Evolutionary conservation across 2,797 vertebrate genomes (phyloP).

Genomic region (Mergus octosetaceus): DNA sequence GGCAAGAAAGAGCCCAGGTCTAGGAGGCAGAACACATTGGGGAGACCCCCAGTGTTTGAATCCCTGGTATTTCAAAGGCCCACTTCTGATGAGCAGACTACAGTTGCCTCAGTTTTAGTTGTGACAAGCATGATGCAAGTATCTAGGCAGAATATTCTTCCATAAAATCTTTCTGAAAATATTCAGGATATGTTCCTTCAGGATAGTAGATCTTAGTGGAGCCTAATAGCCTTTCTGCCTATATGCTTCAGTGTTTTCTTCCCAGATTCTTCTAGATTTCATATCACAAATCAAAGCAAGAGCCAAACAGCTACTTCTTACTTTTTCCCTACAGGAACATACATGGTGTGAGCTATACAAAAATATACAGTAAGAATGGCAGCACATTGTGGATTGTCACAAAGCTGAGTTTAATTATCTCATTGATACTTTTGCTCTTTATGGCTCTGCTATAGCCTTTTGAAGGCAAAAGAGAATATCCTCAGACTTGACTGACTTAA

Average conservation of each 20-base stretch:
- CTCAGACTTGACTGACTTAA: neutral
- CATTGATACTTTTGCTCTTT: neutral
- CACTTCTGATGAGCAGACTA: neutral
- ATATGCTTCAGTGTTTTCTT: neutral
- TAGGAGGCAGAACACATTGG: neutral
- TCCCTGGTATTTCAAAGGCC: neutral
- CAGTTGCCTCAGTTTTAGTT: neutral
- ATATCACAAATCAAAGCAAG: neutral
- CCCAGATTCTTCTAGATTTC: neutral
- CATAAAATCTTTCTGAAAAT: neutral
- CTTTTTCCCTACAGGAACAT: neutral
- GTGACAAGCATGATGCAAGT: neutral
- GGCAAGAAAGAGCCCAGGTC: neutral
- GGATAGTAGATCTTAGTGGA: neutral
- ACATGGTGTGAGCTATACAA: neutral
- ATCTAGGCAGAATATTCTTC: neutral
- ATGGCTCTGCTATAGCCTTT: neutral
- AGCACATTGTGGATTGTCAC: neutral
- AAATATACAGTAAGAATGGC: neutral
- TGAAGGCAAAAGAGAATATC: neutral
- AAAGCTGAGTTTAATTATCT: neutral
- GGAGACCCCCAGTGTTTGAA: neutral
- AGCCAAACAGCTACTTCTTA: neutral
- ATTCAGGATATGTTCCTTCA: neutral
- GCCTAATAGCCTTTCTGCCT: neutral